A percentile compares a stretch with the other conserved stretches of the same genome.
These are phyloP conservation scores for Enteromius unitaeniatus DNA, from an alignment of 2,797 vertebrate species.

Conservation along the genomic window DNA sequence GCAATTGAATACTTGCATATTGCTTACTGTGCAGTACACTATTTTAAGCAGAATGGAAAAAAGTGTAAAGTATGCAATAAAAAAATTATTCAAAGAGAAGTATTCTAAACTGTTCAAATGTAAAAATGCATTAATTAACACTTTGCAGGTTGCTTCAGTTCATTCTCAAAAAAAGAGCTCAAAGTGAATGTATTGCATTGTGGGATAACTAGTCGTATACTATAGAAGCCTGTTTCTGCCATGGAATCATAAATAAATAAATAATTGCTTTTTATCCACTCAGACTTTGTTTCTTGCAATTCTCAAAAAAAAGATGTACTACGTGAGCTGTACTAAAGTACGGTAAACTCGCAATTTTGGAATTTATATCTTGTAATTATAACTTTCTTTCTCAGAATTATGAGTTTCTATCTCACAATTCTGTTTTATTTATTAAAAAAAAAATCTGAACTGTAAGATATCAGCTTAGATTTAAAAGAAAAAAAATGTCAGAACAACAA, in stretches of 20 bases:
- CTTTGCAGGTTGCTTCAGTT: not conserved
- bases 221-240: not conserved
- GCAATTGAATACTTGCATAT: conserved; percentile 2
- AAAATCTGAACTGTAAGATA: not conserved
- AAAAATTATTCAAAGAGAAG: not conserved
- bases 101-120: not conserved
- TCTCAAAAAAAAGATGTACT: no score
- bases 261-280: not conserved
- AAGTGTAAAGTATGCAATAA: not conserved
- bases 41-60: conserved; percentile 2
- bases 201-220: not conserved
- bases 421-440: no score
- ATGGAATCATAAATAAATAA: not conserved
- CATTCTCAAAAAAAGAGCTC: not conserved
- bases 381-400: no score
- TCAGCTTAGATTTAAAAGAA: not conserved
- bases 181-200: not conserved
- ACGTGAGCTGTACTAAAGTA: no score
- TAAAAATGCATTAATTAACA: not conserved
- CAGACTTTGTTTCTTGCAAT: not conserved
- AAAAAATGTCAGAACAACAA: no score
- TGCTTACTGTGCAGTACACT: conserved; percentile 19
- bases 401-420: no score
- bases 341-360: no score
- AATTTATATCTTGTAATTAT: not conserved